Percentiles rank a stretch among this genome's conserved stretches.
Evolutionary conservation across 2,113 vertebrate genomes (phyloP).

Genomic region (Zonotrichia leucophrys): DNA sequence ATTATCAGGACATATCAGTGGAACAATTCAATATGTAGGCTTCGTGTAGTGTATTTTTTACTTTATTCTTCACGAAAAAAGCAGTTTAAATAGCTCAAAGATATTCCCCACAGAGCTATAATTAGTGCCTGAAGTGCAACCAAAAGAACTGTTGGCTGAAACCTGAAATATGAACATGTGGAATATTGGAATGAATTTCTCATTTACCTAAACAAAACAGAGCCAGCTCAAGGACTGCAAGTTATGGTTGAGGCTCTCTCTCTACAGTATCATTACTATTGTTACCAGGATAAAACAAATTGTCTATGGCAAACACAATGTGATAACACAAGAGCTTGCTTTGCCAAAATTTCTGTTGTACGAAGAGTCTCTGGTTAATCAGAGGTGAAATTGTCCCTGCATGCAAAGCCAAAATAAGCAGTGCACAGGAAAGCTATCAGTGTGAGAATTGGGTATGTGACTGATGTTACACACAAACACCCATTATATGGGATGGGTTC

Average conservation of each 20-base stretch:
- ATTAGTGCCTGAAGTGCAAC: constrained; percentile 52
- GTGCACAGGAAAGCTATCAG: background rate
- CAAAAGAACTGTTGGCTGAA: constrained; percentile 13
- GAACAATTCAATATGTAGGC: background rate
- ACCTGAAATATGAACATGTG: constrained; percentile 30
- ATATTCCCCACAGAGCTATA: constrained; percentile 48
- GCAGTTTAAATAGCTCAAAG: constrained; percentile 42
- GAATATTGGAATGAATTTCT: constrained; percentile 18
- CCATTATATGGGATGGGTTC: background rate
- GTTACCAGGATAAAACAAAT: background rate
- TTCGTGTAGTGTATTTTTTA: background rate
- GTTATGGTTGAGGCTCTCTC: background rate
- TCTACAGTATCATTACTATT: background rate
- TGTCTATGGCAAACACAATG: background rate
- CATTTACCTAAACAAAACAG: constrained; percentile 18
- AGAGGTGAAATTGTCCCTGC: background rate
- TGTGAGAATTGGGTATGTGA: background rate
- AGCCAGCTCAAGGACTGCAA: background rate
- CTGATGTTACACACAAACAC: background rate
- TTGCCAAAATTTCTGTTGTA: background rate
- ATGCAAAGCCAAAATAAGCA: background rate
- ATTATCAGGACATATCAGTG: background rate
- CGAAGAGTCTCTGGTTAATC: background rate
- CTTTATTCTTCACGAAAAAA: constrained; percentile 1
- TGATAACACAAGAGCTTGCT: background rate